Percentiles rank a stretch among this genome's conserved stretches.
phyloP scores from a whole-genome alignment of 2,888 invertebrate species.

The Zhuqinia jingwanae region DNA sequence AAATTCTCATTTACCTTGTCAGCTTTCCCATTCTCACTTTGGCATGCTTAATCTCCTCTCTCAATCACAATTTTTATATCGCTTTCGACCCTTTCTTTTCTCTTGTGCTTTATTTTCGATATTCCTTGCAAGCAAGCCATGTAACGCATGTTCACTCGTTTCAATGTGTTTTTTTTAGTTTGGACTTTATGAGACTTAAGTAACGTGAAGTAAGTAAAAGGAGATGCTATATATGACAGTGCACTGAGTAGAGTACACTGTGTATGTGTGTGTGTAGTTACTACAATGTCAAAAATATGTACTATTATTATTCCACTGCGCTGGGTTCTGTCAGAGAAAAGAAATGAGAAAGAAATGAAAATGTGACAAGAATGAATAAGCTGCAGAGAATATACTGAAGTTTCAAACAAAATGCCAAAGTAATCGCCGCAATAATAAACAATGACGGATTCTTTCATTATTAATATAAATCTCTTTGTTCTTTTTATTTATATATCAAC shows the following conservation, averaged over 20 bases:
- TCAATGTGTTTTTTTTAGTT: no score
- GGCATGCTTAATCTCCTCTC: slow-evolving; percentile 58
- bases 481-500: background rate
- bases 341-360: slow-evolving; percentile 41
- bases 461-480: slow-evolving; percentile 26
- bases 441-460: slow-evolving; percentile 41
- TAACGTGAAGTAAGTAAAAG: no score
- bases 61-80: slow-evolving; percentile 64
- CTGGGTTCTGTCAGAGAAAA: background rate
- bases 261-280: no score
- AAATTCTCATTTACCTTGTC: slow-evolving; percentile 69
- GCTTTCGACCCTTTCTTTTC: slow-evolving; percentile 54
- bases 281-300: no score
- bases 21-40: slow-evolving; percentile 58
- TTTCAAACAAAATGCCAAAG: slow-evolving; percentile 38
- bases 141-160: no score
- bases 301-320: background rate
- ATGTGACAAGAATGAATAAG: slow-evolving; percentile 65
- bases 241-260: no score
- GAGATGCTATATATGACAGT: no score
- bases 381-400: slow-evolving; percentile 12
- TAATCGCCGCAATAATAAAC: slow-evolving; percentile 37
- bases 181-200: no score
- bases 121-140: background rate
- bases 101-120: slow-evolving; percentile 1